Evolutionary conservation across 2,888 invertebrate species (phyloP), one percentile per base, ranked within the genome.

Genomic region (Graphium colonna): DNA sequence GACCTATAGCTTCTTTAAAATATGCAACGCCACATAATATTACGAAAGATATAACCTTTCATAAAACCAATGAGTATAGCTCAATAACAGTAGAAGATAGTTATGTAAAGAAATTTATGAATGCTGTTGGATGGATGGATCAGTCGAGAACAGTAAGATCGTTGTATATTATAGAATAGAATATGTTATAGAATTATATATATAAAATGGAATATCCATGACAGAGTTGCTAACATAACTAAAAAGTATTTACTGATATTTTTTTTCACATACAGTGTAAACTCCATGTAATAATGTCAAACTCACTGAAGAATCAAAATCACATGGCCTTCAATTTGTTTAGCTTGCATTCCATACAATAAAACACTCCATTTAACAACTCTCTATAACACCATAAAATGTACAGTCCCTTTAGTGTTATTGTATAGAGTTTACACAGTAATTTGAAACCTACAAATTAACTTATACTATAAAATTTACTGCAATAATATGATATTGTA

Each of bases 61-160:
- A 62, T 57, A 21, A 21, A 21, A 52, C 60, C 16, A 77, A 80
- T 59, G 59, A 72, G 10, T 73, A 82, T 51, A 73, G 76, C 36
- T 79, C 85, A 52, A 67, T 82, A 26, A 63, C 83, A 55, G 69
- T 83, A 21, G 83, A 90, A 59, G 85, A 82, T 36, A 79, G 91
- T 50, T 89, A 92, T 66, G 71, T 92, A 0, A 92, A 91, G 58
- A 91, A 91, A 59, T 91, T 92, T 54, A 84, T 92, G 70, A 91
- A 90, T 64, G 91, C 91, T 68, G 90, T 92, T 16, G 92, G 92
- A 1, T 91, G 91, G 82, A 84, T 90, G 74, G 91, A 92, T 52
- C 90, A 90, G 43, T 79, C 87, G 1, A 90, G 91, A 69, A 83
- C 92, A 43, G 92, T 92, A 72, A 78, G 80, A 51, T 49, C 8